Conservation (phyloP, 2,888 invertebrate genomes). For the Helicoverpa assulta region DNA sequence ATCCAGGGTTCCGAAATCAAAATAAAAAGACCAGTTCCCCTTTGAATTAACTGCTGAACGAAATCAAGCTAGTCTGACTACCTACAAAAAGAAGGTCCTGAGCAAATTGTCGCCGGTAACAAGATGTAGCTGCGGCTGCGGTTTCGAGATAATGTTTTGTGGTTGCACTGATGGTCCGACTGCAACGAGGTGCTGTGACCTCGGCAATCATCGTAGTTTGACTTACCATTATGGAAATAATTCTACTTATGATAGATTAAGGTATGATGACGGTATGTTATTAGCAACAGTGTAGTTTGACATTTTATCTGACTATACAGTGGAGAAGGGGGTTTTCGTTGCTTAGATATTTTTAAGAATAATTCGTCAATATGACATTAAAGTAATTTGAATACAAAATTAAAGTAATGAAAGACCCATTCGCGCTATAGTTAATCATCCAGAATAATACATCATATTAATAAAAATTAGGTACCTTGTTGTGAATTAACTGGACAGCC, state of each 20-base stretch:
- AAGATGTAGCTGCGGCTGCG: constrained; percentile 70
- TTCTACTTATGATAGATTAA: constrained; percentile 23
- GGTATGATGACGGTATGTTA: constrained; percentile 3
- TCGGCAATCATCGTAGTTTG: constrained; percentile 58
- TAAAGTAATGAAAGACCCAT: too few relatives aligned
- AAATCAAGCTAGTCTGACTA: constrained; percentile 32
- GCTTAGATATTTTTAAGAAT: too few relatives aligned
- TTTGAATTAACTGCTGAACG: background rate
- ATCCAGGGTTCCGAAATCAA: background rate
- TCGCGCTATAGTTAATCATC: background rate
- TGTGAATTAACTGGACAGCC: constrained; percentile 7
- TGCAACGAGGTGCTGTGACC: constrained; percentile 72
- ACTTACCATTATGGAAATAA: constrained; percentile 55
- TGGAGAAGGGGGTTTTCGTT: too few relatives aligned
- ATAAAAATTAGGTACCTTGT: background rate
- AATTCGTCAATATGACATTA: too few relatives aligned
- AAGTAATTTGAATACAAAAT: too few relatives aligned
- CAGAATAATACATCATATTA: background rate
- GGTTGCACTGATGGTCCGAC: constrained; percentile 67
- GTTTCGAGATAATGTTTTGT: constrained; percentile 76
- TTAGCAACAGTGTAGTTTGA: constrained; percentile 1
- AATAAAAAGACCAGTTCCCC: background rate
- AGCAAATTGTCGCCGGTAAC: constrained; percentile 82
- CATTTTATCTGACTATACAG: background rate
- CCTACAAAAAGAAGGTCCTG: constrained; percentile 67